Evolutionary conservation across 92 coral and sea anemone genomes (phyloP), one percentile per base, ranked within the genome.

Genomic region (Meandrina meandrites): DNA sequence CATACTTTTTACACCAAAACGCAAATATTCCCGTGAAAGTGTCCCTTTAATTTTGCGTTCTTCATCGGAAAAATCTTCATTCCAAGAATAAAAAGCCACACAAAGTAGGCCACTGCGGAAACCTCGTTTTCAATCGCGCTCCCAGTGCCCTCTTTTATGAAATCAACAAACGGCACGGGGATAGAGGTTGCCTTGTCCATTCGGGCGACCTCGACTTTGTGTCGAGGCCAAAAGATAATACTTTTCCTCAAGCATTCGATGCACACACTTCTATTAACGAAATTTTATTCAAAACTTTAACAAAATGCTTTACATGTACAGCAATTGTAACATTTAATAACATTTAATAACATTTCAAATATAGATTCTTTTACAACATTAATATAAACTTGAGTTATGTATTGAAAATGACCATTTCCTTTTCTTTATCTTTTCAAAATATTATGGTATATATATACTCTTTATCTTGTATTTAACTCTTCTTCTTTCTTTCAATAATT

Each of bases 401-500:
- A 24, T 64, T 9, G 69, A 58, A 58, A 80, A 80, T 57, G 31
- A 5, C 21, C 31, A 76, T 80, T 47, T 12, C 48, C 76, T 15
- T 34, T 56, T 31, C 31, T 36, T 42, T 32, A 21, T 66, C 47
- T 34, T 48, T 68, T 47, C 78, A 67, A 82, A 47, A 82, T 82
- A 68, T n/a, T 31, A 60, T 60, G 18, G 73, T 0, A 34, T 30
- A 79, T 69, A 47, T 67, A 81, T n/a, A 32, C 48, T 30, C 69
- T 79, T n/a, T 7, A 27, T 47, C 40, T 60, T 62, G 58, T 37
- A 42, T 19, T 62, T 35, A 62, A 80, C 36, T 37, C 18, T 73
- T 15, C 22, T 31, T 51, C 21, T 9, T 62, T 68, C 75, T 70
- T 42, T 69, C 86, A 82, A 82, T 82, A 82, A 82, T 82, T 82